Evolutionary conservation across 2,888 invertebrate genomes (phyloP).

Genomic region (Agrotis puta): DNA sequence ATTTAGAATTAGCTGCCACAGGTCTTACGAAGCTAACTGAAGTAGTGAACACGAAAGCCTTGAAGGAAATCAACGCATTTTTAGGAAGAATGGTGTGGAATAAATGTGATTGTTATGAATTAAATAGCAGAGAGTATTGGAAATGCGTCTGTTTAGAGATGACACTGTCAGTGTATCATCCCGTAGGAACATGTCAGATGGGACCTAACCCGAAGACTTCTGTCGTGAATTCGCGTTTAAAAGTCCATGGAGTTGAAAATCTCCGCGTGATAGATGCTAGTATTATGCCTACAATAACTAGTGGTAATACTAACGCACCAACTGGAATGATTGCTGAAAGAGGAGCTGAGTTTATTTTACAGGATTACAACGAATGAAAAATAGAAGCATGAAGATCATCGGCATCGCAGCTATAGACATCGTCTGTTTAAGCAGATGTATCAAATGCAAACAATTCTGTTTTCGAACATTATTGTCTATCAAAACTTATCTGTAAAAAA

Average conservation of each 20-base stretch:
- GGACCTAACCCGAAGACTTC: constrained; percentile 79
- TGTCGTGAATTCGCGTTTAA: constrained; percentile 90
- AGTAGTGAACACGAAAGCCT: constrained; percentile 64
- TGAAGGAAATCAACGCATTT: constrained; percentile 49
- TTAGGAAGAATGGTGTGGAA: constrained; percentile 72
- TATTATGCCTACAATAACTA: constrained; percentile 94
- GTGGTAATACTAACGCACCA: constrained; percentile 95
- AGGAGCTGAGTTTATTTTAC: constrained; percentile 93
- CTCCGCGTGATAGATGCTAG: constrained; percentile 94
- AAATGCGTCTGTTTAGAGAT: constrained; percentile 85
- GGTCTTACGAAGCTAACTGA: constrained; percentile 76
- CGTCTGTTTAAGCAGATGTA: background rate
- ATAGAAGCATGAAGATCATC: background rate
- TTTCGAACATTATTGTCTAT: too few relatives aligned
- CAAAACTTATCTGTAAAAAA: background rate
- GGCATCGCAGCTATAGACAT: background rate
- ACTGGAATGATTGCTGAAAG: constrained; percentile 95
- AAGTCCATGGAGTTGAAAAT: constrained; percentile 92
- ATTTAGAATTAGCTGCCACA: constrained; percentile 80
- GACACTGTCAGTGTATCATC: constrained; percentile 91
- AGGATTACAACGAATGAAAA: constrained; percentile 65
- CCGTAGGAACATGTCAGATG: constrained; percentile 92
- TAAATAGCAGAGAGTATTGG: constrained; percentile 75
- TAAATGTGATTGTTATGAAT: constrained; percentile 69
- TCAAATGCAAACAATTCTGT: too few relatives aligned